These are phyloP conservation scores for Agonum fuliginosum DNA, from an alignment of 2,888 invertebrate species.

Conservation along the genomic window DNA sequence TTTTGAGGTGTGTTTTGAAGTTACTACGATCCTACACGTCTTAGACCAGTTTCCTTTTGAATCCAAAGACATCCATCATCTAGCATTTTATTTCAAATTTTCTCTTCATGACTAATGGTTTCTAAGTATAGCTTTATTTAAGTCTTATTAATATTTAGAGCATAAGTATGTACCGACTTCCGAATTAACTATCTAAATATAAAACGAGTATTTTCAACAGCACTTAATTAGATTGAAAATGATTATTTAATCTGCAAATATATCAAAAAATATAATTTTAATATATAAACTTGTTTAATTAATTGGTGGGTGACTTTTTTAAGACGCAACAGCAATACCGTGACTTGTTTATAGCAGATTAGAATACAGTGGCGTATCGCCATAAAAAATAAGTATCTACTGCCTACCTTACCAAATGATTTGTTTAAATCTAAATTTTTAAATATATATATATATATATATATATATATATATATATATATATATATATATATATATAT, in stretches of 20 bases:
- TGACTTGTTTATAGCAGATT: constrained; percentile 26
- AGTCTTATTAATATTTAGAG: not conserved
- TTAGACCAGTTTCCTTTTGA: not conserved
- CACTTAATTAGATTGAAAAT: constrained; percentile 15
- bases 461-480: no score
- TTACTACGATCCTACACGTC: not conserved
- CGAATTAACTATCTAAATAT: constrained; percentile 1
- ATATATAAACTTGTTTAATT: constrained; percentile 5
- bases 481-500: no score
- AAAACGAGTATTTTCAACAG: not conserved
- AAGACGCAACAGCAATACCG: constrained; percentile 8
- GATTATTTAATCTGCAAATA: constrained; percentile 3
- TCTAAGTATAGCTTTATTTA: not conserved
- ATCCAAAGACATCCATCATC: not conserved
- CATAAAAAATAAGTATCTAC: not conserved
- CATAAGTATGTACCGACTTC: no score
- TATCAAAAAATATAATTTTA: not conserved
- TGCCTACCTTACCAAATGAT: not conserved
- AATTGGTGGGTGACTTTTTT: not conserved
- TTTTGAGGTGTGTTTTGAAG: no score
- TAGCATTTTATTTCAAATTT: constrained; percentile 16
- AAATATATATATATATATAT: no score
- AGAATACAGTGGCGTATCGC: not conserved
- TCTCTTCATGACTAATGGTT: not conserved
- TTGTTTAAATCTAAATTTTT: no score